These are phyloP conservation scores for Ips nitidus DNA, from an alignment of 1,140 invertebrate species.

Conservation along the genomic window DNA sequence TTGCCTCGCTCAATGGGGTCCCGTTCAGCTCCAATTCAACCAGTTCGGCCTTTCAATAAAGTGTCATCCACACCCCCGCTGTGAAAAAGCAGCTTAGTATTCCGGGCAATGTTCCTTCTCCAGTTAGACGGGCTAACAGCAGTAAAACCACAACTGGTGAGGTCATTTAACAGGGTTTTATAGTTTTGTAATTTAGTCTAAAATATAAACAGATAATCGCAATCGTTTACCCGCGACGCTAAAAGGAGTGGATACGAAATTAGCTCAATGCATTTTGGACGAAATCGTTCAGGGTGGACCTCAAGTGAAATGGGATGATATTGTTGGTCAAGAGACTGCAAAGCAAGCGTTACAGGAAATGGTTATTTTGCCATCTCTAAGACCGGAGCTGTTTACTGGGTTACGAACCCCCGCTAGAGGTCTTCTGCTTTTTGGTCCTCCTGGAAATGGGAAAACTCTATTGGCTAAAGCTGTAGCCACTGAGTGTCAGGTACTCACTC, in stretches of 20 bases:
- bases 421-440: constrained; percentile 92
- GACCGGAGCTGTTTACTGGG: constrained; percentile 95
- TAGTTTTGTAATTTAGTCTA: no score
- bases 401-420: constrained; percentile 86
- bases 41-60: constrained; percentile 62
- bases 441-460: constrained; percentile 88
- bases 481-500: constrained; percentile 64
- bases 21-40: constrained; percentile 55
- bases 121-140: constrained; percentile 51
- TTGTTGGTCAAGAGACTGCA: constrained; percentile 84
- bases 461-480: constrained; percentile 89
- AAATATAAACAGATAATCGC: neutral
- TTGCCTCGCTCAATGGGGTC: constrained; percentile 80
- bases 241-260: constrained; percentile 85
- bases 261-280: constrained; percentile 78
- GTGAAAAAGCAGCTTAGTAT: constrained; percentile 78
- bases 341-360: constrained; percentile 98
- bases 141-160: constrained; percentile 26
- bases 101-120: constrained; percentile 61
- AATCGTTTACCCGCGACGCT: constrained; percentile 53
- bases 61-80: constrained; percentile 77
- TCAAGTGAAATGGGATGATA: constrained; percentile 89
- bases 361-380: constrained; percentile 92
- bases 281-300: constrained; percentile 74
- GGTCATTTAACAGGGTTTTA: neutral